These are phyloP conservation scores for Oryzias dopingdopingensis DNA, from an alignment of 2,797 vertebrate species.

Conservation along the genomic window DNA sequence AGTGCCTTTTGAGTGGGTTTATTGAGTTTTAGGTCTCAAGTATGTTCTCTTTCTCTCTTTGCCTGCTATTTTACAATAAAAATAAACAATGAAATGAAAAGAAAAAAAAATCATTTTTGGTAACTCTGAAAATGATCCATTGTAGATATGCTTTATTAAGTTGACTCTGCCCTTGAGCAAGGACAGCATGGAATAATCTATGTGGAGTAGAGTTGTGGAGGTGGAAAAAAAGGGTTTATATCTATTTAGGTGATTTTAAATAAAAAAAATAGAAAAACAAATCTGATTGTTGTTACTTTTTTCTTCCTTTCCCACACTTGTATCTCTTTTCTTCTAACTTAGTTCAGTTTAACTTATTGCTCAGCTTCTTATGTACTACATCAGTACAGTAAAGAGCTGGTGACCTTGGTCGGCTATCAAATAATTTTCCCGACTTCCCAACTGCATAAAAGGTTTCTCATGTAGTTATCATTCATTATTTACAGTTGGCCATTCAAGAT, in stretches of 20 bases:
- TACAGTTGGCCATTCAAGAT: slow-evolving; percentile 44
- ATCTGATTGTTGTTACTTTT: slow-evolving; percentile 1
- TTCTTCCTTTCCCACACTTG: slow-evolving; percentile 26
- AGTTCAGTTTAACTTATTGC: slow-evolving; percentile 46
- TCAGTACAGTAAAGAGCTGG: slow-evolving; percentile 41
- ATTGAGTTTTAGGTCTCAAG: slow-evolving; percentile 7
- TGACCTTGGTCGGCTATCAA: slow-evolving; percentile 43
- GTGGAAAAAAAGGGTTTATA: too few species aligned
- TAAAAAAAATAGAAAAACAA: not conserved
- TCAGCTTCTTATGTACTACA: slow-evolving; percentile 46
- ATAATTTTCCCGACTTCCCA: slow-evolving; percentile 55
- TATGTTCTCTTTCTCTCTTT: not conserved
- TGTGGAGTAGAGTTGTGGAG: too few species aligned
- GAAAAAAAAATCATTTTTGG: not conserved
- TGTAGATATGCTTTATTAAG: too few species aligned
- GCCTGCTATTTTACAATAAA: too few species aligned
- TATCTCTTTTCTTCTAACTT: slow-evolving; percentile 25
- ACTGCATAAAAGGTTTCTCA: slow-evolving; percentile 75
- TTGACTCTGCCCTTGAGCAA: too few species aligned
- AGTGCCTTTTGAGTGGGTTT: slow-evolving; percentile 11
- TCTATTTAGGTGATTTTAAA: too few species aligned
- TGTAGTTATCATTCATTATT: slow-evolving; percentile 73
- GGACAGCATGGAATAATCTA: too few species aligned
- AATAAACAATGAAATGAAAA: not conserved
- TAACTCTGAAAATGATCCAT: too few species aligned